phyloP scores from a whole-genome alignment of 2,888 invertebrate genomes.

The Norana najaformis region DNA sequence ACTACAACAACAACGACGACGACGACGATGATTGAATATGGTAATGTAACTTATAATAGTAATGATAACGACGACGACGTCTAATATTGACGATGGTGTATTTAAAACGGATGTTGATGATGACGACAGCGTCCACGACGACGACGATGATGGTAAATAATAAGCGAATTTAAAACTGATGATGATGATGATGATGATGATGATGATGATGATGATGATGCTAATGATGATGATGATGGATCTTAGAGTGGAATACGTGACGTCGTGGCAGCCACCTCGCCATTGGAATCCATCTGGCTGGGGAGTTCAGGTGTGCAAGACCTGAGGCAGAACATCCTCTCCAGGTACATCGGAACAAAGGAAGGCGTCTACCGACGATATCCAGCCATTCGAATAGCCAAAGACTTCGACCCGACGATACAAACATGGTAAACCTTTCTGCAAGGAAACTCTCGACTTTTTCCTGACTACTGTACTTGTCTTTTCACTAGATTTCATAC shows the following conservation, averaged over 20 bases:
- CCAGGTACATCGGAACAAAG: conserved; percentile 29
- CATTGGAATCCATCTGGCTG: background rate
- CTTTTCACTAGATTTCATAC: too few species aligned
- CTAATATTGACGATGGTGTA: background rate
- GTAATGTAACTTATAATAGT: background rate
- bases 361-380: conserved; percentile 24
- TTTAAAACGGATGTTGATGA: background rate
- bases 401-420: conserved; percentile 26
- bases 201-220: conserved; percentile 22
- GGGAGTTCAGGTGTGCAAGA: background rate
- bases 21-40: background rate
- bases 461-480: too few species aligned
- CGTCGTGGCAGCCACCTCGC: conserved; percentile 7
- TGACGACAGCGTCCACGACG: background rate
- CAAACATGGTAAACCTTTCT: background rate
- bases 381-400: conserved; percentile 14
- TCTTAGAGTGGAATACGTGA: conserved; percentile 26
- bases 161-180: background rate
- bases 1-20: background rate
- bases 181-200: conserved; percentile 18
- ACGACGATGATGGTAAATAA: background rate
- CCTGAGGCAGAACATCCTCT: conserved; percentile 22
- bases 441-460: too few species aligned
- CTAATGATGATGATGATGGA: background rate
- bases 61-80: background rate